phyloP scores from a whole-genome alignment of 2,797 vertebrate species.

The Oryzias sinensis region DNA sequence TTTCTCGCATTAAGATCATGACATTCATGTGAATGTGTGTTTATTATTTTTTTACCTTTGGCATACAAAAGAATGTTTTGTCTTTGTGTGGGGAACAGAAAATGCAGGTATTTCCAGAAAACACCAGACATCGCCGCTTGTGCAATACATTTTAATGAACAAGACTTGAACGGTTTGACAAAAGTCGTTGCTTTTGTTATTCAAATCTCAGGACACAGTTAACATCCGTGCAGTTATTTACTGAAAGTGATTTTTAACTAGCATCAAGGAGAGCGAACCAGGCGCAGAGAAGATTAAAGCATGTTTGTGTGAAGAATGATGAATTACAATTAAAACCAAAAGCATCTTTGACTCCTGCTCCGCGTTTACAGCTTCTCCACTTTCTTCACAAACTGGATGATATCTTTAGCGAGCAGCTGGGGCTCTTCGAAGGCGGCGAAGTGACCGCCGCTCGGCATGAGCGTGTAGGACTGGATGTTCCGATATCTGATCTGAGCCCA shows the following conservation, averaged over 20 bases:
- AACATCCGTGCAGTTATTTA: conserved; percentile 33
- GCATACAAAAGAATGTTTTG: conserved; percentile 1
- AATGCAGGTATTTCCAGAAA: conserved; percentile 1
- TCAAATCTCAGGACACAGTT: conserved; percentile 3
- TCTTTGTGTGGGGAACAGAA: not conserved
- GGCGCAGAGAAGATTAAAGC: not conserved
- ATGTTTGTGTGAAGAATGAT: conserved; percentile 2
- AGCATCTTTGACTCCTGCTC: not conserved
- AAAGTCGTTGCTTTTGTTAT: conserved; percentile 16
- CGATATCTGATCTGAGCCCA: conserved; percentile 73
- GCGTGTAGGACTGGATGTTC: conserved; percentile 80
- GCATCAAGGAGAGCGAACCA: not conserved
- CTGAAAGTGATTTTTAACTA: conserved; percentile 4
- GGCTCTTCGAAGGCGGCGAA: conserved; percentile 90
- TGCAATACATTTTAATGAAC: conserved; percentile 40
- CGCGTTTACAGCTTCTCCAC: conserved; percentile 71
- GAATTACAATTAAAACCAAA: conserved; percentile 16
- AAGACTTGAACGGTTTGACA: conserved; percentile 25
- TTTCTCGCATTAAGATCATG: conserved; percentile 7
- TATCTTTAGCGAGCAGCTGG: conserved; percentile 79
- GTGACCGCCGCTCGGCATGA: conserved; percentile 84
- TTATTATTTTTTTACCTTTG: not conserved
- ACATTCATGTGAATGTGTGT: not conserved
- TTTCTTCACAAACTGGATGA: conserved; percentile 81
- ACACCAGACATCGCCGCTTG: conserved; percentile 16